Evolutionary conservation across 1,140 invertebrate species (phyloP).

Genomic region (Brachionus rotundiformis): DNA sequence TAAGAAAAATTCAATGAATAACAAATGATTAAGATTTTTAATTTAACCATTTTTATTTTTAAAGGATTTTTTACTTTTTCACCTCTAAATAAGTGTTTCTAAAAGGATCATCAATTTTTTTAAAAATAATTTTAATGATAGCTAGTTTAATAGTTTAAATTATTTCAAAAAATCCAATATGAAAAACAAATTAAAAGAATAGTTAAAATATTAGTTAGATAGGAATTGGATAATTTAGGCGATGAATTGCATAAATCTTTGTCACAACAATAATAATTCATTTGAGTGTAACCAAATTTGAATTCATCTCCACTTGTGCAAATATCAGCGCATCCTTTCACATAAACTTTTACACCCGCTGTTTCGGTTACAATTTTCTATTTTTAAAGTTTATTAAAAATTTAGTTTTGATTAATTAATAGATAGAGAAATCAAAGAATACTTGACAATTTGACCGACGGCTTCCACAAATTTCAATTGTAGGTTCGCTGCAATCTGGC

Average conservation of each 20-base stretch:
- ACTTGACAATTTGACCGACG: not conserved
- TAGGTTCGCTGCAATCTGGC: not conserved
- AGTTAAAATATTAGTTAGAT: not conserved
- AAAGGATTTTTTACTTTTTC: not conserved
- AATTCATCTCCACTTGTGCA: slow-evolving; percentile 21
- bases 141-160: not conserved
- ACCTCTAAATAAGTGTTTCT: not conserved
- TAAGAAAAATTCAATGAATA: too few relatives aligned
- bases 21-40: not conserved
- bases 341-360: not conserved
- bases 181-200: not conserved
- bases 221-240: not conserved
- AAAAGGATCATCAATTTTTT: not conserved
- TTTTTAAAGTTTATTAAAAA: too few relatives aligned
- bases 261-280: slow-evolving; percentile 20
- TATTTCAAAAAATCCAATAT: slow-evolving; percentile 24
- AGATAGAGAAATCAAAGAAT: not conserved
- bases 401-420: not conserved
- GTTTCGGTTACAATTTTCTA: slow-evolving; percentile 17
- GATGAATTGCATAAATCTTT: slow-evolving; percentile 12
- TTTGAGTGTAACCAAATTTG: not conserved
- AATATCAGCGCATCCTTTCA: slow-evolving; percentile 27
- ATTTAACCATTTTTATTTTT: not conserved
- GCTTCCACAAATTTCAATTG: slow-evolving; percentile 14
- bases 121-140: not conserved